Evolutionary conservation across 1,140 invertebrate species (phyloP).

Genomic region (Drepana arcuata): DNA sequence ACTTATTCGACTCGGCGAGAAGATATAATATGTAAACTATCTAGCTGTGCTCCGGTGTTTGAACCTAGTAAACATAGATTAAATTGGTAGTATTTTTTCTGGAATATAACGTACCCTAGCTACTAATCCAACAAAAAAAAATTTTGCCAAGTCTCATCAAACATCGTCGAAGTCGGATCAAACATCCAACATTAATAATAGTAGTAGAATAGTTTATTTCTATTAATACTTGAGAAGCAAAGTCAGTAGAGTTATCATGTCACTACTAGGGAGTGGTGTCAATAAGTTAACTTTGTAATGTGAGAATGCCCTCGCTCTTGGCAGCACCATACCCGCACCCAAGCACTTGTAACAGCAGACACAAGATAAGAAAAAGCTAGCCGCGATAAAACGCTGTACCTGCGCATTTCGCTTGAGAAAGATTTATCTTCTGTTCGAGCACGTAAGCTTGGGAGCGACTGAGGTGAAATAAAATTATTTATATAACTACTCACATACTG

Average conservation of each 20-base stretch:
- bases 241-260: no score
- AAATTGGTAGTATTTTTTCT: no score
- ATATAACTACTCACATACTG: not conserved
- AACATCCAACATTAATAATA: no score
- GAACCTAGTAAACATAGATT: no score
- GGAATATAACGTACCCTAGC: no score
- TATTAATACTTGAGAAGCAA: not conserved
- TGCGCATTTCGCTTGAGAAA: slow-evolving; percentile 20
- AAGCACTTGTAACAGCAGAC: slow-evolving; percentile 18
- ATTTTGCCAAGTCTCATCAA: no score
- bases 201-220: not conserved
- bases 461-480: not conserved
- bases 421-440: slow-evolving; percentile 18
- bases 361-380: slow-evolving; percentile 22
- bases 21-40: no score
- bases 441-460: slow-evolving; percentile 1
- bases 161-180: no score
- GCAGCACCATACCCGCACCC: slow-evolving; percentile 2
- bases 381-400: slow-evolving; percentile 16
- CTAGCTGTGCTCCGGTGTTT: no score
- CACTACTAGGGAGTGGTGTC: no score
- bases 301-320: not conserved
- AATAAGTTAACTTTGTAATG: not conserved
- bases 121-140: no score
- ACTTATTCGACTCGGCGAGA: no score